A percentile compares a stretch with the other conserved stretches of the same genome.
These are phyloP conservation scores for Furcula furcula DNA, from an alignment of 2,888 invertebrate genomes.

Conservation along the genomic window DNA sequence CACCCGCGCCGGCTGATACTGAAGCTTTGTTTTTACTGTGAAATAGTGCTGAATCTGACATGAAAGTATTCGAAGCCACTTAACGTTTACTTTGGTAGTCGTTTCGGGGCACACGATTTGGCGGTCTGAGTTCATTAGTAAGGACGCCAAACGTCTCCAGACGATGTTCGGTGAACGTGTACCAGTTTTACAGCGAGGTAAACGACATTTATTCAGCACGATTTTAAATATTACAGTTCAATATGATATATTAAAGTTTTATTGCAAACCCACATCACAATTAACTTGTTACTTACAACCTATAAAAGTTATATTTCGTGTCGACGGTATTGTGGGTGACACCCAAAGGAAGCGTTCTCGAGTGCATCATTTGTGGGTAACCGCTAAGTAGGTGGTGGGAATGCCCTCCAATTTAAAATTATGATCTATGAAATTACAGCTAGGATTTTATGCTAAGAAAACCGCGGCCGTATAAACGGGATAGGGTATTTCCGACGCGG, in stretches of 20 bases:
- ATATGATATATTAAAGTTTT: not conserved
- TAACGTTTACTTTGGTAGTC: not conserved
- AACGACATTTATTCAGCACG: not conserved
- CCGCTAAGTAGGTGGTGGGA: slow-evolving; percentile 49
- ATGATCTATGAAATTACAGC: slow-evolving; percentile 42
- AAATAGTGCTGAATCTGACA: slow-evolving; percentile 17
- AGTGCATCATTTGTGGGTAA: slow-evolving; percentile 53
- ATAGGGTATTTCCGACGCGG: slow-evolving; percentile 21
- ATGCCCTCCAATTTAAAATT: slow-evolving; percentile 42
- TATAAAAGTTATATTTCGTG: slow-evolving; percentile 24
- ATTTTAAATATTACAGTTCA: not conserved
- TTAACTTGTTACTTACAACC: slow-evolving; percentile 6
- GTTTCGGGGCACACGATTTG: not conserved
- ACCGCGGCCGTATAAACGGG: slow-evolving; percentile 39
- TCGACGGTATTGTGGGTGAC: slow-evolving; percentile 26
- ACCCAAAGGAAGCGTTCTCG: slow-evolving; percentile 52
- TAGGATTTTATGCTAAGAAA: slow-evolving; percentile 40
- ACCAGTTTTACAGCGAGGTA: not conserved
- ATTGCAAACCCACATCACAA: slow-evolving; percentile 7
- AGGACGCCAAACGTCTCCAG: not conserved
- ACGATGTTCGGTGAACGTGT: not conserved
- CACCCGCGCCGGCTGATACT: slow-evolving; percentile 15
- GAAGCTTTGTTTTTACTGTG: slow-evolving; percentile 35
- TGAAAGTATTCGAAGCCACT: slow-evolving; percentile 4
- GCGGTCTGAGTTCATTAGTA: not conserved